Evolutionary conservation across 2,113 vertebrate genomes (phyloP), one percentile per base, ranked within the genome.

Genomic region (Tricholaema leucomelas): DNA sequence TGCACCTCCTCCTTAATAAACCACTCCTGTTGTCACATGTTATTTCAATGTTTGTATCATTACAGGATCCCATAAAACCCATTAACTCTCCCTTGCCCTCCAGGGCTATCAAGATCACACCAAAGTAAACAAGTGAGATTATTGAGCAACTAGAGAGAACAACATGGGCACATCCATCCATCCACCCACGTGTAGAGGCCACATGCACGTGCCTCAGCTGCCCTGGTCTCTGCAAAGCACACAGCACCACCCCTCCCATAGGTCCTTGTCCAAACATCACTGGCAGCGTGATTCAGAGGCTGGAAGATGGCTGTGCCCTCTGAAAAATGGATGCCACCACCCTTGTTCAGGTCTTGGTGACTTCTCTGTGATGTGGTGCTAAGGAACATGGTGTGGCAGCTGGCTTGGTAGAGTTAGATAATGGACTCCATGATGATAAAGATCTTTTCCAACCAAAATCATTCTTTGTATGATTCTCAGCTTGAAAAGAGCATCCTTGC

Each of bases 21-120:
- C 23, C 33, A 70, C 48, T 13, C 15, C 16, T 9, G 27, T 5
- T 48, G 59, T 52, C 67, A 79, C 31, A 8, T 6, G 28, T 50
- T 90, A 42, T 81, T 73, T 59, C 1, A 4, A 73, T 14, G 33
- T 79, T 18, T 63, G 71, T 21, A 15, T 85, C 36, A 87, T 82
- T 82, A 63, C 33, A 87, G 78, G 66, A 55, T 82, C 19, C 33
- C 67, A 9, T 31, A 58, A 72, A 94, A 9, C 15, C 5, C 38
- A 75, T 85, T 85, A 82, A 61, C 18, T 86, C 55, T 85, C 71
- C 67, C 33, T 70, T 87, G 61, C 74, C 81, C 81, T 69, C 84
- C 50, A 20, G 71, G 55, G 44, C 44, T 87, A 50, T 40, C 50
- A 42, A 44, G 92, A 81, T 31, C 15, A 27, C 60, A 48, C 38